Evolutionary conservation across 2,113 vertebrate genomes (phyloP).

Genomic region (Syrmaticus mikado): DNA sequence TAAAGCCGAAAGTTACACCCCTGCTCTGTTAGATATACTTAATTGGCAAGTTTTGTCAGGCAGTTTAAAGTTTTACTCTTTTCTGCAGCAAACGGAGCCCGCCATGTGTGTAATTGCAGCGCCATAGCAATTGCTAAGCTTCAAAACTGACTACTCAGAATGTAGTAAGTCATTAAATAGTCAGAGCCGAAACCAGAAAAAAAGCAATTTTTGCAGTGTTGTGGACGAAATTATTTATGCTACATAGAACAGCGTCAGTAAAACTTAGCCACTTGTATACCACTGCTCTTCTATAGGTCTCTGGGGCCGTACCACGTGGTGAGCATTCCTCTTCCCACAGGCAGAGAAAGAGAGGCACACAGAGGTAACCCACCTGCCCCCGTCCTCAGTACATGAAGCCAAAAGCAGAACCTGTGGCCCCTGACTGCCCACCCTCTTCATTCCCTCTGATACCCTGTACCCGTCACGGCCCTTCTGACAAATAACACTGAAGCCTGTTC

Average conservation of each 20-base stretch:
- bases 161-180: background rate
- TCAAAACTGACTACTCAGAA: conserved; percentile 55
- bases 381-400: background rate
- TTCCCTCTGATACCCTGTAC: background rate
- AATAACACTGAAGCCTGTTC: background rate
- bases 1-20: conserved; percentile 80
- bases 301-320: background rate
- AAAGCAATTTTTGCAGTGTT: conserved; percentile 53
- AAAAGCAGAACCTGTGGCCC: conserved; percentile 7
- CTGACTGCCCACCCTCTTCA: background rate
- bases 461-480: background rate
- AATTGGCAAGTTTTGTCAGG: conserved; percentile 84
- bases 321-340: background rate
- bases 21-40: conserved; percentile 79
- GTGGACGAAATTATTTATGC: background rate
- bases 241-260: conserved; percentile 7
- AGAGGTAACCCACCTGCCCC: background rate
- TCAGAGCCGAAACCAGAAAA: conserved; percentile 42
- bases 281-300: background rate
- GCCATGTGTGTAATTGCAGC: conserved; percentile 51
- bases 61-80: conserved; percentile 87
- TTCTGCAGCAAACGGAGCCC: conserved; percentile 83
- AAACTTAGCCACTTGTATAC: background rate
- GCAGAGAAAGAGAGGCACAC: background rate
- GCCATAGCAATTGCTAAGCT: conserved; percentile 39